Conservation (phyloP, 2,113 vertebrate species). For the Oxyruncus cristatus region DNA sequence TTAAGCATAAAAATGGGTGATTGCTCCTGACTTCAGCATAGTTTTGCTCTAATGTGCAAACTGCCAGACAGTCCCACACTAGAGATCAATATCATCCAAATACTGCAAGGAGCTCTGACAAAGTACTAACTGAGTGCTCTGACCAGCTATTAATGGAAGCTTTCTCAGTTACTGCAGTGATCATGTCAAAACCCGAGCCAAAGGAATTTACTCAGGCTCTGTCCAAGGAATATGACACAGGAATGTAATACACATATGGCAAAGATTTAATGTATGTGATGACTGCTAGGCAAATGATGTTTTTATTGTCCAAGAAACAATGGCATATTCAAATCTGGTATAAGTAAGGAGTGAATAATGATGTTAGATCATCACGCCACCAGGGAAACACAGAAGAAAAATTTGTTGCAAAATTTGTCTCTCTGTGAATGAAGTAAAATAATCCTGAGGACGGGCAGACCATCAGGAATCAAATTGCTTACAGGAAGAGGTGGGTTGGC, state of each 20-base stretch:
- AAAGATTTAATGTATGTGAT: conserved; percentile 58
- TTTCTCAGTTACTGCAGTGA: conserved; percentile 12
- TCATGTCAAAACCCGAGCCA: conserved; percentile 19
- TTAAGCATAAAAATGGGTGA: background rate
- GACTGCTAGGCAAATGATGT: conserved; percentile 37
- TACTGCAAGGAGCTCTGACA: background rate
- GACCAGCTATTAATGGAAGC: conserved; percentile 35
- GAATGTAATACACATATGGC: conserved; percentile 55
- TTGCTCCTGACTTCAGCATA: background rate
- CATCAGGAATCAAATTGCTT: background rate
- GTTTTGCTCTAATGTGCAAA: background rate
- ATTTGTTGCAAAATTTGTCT: background rate
- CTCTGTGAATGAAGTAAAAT: background rate
- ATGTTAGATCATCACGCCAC: conserved; percentile 6
- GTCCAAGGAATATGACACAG: conserved; percentile 40
- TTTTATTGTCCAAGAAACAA: conserved; percentile 62
- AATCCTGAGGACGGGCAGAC: background rate
- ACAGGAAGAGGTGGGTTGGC: background rate
- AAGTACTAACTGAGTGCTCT: background rate
- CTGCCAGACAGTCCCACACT: background rate
- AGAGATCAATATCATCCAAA: background rate
- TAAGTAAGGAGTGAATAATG: conserved; percentile 46
- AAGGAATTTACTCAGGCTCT: conserved; percentile 44
- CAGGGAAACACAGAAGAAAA: conserved; percentile 15
- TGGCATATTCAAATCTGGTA: conserved; percentile 54